Evolutionary conservation across 2,113 vertebrate species (phyloP).

Genomic region (Mastomys coucha): DNA sequence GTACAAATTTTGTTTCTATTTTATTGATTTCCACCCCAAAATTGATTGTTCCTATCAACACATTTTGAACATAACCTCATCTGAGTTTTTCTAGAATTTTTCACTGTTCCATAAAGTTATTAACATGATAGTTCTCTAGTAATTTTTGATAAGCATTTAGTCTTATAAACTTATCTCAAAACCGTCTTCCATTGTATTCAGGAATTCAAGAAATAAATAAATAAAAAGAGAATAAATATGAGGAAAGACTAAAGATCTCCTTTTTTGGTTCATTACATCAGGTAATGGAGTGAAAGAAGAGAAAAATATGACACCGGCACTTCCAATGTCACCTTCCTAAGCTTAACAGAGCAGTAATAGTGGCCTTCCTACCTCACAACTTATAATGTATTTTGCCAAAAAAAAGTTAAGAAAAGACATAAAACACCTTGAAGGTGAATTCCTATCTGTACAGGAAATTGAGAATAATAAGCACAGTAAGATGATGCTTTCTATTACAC

Average conservation of each 20-base stretch:
- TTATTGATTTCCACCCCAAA: background rate
- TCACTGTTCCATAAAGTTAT: background rate
- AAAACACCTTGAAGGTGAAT: conserved; percentile 21
- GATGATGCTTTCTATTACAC: background rate
- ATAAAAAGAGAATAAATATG: background rate
- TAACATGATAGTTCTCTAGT: background rate
- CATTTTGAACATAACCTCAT: background rate
- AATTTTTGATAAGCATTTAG: background rate
- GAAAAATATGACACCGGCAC: background rate
- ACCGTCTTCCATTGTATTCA: background rate
- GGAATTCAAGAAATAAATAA: background rate
- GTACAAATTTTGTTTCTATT: background rate
- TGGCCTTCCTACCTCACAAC: background rate
- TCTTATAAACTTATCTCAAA: background rate
- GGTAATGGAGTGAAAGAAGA: conserved; percentile 56
- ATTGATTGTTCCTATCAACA: background rate
- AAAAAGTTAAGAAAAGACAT: background rate
- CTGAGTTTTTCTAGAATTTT: background rate
- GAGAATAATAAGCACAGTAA: background rate
- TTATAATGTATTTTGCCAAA: background rate
- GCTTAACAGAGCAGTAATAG: background rate
- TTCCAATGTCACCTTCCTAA: conserved; percentile 35
- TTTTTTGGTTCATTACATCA: conserved; percentile 51
- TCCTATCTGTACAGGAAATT: background rate
- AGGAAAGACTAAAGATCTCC: background rate